Evolutionary conservation across 2,113 vertebrate genomes (phyloP).

Genomic region (Leptosomus discolor): DNA sequence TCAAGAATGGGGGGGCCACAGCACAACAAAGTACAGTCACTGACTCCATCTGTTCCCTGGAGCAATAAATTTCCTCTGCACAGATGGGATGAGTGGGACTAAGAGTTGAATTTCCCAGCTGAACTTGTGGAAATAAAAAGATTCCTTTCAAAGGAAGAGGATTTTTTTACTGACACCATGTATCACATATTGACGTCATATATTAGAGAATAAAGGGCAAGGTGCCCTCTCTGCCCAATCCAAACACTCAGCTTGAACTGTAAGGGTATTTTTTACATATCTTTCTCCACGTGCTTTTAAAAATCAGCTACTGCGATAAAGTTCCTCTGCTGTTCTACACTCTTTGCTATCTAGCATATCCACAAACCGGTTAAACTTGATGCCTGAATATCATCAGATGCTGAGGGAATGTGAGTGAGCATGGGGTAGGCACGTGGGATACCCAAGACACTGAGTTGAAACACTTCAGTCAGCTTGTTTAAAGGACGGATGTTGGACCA

Average conservation of each 20-base stretch:
- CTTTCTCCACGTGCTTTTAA: not conserved
- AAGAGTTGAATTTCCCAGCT: not conserved
- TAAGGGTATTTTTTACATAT: not conserved
- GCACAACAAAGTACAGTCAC: not conserved
- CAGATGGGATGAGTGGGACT: conserved; percentile 25
- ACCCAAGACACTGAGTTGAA: not conserved
- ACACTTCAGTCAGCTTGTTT: not conserved
- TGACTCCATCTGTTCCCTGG: conserved; percentile 10
- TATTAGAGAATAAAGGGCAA: not conserved
- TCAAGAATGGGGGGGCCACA: not conserved
- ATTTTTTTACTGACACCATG: not conserved
- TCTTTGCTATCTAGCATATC: not conserved
- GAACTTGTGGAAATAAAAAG: not conserved
- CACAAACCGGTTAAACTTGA: not conserved
- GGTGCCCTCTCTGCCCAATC: not conserved
- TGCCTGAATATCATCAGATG: not conserved
- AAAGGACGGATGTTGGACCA: not conserved
- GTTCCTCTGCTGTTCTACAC: not conserved
- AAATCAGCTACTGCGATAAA: not conserved
- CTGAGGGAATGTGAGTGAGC: not conserved
- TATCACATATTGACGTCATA: not conserved
- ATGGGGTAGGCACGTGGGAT: not conserved
- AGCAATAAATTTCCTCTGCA: not conserved
- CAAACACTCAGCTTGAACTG: not conserved
- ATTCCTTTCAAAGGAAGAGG: not conserved